Base-by-base conservation (phyloP, 2,888 invertebrate species). In the Unio pictorum region DNA sequence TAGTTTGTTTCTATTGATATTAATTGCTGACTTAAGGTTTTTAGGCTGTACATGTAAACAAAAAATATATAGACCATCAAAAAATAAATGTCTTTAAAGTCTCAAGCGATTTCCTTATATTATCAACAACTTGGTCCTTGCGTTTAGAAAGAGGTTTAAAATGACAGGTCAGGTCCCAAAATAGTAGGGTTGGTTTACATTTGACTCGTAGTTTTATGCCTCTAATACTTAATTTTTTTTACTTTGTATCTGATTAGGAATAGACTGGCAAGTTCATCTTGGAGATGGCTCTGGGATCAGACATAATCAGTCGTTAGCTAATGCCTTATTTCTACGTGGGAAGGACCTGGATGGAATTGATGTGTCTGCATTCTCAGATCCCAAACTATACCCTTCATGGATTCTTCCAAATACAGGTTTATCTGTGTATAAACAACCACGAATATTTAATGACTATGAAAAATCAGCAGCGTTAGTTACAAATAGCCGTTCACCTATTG, bases 391-490 rank as follows among this genome's bases (percentile, higher is more conserved):
- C 73, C 72, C 86, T 3, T 65, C 78, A 17, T 89, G 88, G 89
- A 75, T 85, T 64, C 84, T 85, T 4, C 66, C 73, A 45, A 82
- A 82, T 15, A 63, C 73, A 23, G 68, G 73, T 17, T 74, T 87
- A 54, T 67, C 75, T 11, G 76, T 82, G 18, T 85, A 84, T 76
- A 78, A 72, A 18, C 86, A 89, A 72, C 80, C 84, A 1, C 73
- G 87, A 60, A 78, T 85, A 1, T 88, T 90, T 63, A 74, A 81
- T 69, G 80, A 81, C 55, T 87, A 89, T 67, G 89, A 90, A 66
- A 89, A 88, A 74, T 84, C 84, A 59, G 88, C 89, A 1, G 79
- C 86, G 4, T 71, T 90, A 45, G 71, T 90, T 6, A 88, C 86
- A 61, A 91, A 91, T 80, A 87, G 89, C 72, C 85, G 84, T 68